phyloP scores from a whole-genome alignment of 2,797 vertebrate species.

The Otus scops region DNA sequence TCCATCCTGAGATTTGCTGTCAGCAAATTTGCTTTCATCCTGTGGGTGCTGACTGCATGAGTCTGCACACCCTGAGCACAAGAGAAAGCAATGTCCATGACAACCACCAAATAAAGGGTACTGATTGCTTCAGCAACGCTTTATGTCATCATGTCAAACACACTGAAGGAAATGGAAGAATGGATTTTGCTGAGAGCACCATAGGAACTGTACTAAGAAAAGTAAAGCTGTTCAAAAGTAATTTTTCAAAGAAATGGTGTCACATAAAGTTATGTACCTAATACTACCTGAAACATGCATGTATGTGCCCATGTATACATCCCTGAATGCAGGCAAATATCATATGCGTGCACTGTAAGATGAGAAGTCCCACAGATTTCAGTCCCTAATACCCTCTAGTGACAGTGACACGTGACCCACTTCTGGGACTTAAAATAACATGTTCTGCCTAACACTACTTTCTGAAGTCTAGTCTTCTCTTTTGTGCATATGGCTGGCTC shows the following conservation, averaged over 20 bases:
- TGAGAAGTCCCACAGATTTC: not conserved
- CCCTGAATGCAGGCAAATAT: not conserved
- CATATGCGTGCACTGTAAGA: not conserved
- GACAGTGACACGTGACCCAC: not conserved
- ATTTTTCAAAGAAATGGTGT: not conserved
- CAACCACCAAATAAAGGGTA: not conserved
- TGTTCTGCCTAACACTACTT: conserved; percentile 28
- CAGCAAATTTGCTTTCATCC: not conserved
- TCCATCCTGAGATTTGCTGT: not conserved
- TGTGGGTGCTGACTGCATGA: not conserved
- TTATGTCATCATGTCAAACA: not conserved
- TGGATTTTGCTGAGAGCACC: not conserved
- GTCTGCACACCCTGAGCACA: not conserved
- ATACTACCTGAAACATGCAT: not conserved
- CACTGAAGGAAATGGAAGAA: not conserved
- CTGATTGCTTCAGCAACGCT: not conserved
- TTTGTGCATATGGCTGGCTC: conserved; percentile 47
- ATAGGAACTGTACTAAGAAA: not conserved
- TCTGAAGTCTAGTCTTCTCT: conserved; percentile 40
- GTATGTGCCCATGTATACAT: not conserved
- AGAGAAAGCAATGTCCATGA: not conserved
- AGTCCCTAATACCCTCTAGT: not conserved
- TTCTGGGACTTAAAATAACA: not conserved
- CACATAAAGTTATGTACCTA: not conserved
- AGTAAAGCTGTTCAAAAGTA: not conserved